Evolutionary conservation across 1,140 invertebrate species (phyloP).

Genomic region (Diuraphis noxia): DNA sequence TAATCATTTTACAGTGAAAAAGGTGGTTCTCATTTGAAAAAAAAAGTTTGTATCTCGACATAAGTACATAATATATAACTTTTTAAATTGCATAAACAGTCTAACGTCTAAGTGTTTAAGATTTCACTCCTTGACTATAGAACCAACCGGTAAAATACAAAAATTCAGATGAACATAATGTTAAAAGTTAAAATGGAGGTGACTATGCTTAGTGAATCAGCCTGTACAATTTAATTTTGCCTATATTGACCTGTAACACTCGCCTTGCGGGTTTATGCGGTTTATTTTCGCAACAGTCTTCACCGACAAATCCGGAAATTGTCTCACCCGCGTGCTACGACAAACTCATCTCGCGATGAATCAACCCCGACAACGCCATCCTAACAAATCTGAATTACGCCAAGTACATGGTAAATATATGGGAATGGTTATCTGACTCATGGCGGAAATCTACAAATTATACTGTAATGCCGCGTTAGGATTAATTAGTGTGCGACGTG

Average conservation of each 20-base stretch:
- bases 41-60: too few species aligned
- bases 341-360: not conserved
- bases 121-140: not conserved
- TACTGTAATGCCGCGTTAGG: not conserved
- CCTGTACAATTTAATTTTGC: not conserved
- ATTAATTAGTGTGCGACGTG: not conserved
- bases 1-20: too few species aligned
- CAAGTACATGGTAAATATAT: not conserved
- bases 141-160: not conserved
- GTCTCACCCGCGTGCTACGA: not conserved
- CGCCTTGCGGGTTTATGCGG: not conserved
- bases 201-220: not conserved
- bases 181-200: not conserved
- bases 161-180: not conserved
- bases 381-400: not conserved
- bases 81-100: not conserved
- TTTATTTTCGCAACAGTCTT: not conserved
- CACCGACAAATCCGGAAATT: slow-evolving; percentile 17
- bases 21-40: too few species aligned
- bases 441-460: not conserved
- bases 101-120: not conserved
- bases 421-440: not conserved
- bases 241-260: not conserved
- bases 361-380: not conserved
- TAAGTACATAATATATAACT: too few species aligned